phyloP scores from a whole-genome alignment of 1,140 invertebrate genomes.

The Drosophila subobscura region DNA sequence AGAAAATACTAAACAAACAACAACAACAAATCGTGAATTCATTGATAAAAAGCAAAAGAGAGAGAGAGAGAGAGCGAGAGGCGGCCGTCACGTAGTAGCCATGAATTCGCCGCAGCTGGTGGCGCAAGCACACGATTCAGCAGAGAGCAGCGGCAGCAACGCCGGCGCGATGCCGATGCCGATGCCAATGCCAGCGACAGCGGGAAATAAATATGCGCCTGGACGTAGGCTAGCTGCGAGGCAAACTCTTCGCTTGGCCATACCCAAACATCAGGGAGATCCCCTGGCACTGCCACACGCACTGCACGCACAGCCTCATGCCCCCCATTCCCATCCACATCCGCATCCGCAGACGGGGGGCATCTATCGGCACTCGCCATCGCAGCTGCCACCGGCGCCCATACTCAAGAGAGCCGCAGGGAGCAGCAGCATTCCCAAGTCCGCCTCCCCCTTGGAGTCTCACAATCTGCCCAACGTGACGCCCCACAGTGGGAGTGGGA shows the following conservation, averaged over 20 bases:
- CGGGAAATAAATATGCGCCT: conserved; percentile 77
- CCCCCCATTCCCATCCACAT: too few species aligned
- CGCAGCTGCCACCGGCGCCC: conserved; percentile 76
- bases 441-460: conserved; percentile 73
- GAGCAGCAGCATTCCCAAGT: conserved; percentile 58
- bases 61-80: background rate
- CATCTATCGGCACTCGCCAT: conserved; percentile 70
- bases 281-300: conserved; percentile 6
- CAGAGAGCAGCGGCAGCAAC: conserved; percentile 12
- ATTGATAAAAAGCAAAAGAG: conserved; percentile 62
- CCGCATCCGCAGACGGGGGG: conserved; percentile 24
- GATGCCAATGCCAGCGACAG: conserved; percentile 6
- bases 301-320: too few species aligned
- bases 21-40: conserved; percentile 44
- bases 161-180: conserved; percentile 10
- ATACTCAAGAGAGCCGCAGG: conserved; percentile 58
- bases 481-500: conserved; percentile 16
- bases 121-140: conserved; percentile 55
- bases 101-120: conserved; percentile 75
- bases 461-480: conserved; percentile 78
- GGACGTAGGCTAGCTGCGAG: conserved; percentile 80
- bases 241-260: conserved; percentile 76
- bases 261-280: conserved; percentile 78
- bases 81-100: background rate
- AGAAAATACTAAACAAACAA: conserved; percentile 26